Percentiles rank a stretch among this genome's conserved stretches.
Evolutionary conservation across 1,140 invertebrate species (phyloP).

Genomic region (Drosophila kepulauana): DNA sequence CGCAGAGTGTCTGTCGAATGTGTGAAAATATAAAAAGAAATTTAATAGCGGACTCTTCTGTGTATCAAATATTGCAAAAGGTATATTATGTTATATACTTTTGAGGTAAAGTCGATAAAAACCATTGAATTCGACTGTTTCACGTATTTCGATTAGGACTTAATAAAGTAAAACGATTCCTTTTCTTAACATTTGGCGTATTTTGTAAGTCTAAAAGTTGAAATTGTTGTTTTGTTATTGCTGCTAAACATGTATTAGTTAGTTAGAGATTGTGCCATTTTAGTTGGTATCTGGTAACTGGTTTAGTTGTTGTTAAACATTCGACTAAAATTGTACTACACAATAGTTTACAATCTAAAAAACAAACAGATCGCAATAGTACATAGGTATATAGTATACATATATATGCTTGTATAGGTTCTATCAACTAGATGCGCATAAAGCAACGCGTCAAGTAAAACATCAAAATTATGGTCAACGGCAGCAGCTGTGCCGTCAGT

Average conservation of each 20-base stretch:
- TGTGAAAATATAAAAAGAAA: not conserved
- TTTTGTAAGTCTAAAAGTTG: constrained; percentile 75
- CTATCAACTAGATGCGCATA: constrained; percentile 67
- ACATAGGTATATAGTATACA: constrained; percentile 55
- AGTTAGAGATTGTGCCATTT: constrained; percentile 67
- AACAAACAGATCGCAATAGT: constrained; percentile 64
- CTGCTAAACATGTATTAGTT: constrained; percentile 61
- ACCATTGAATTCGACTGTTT: not conserved
- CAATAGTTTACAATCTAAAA: constrained; percentile 68
- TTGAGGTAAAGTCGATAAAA: not conserved
- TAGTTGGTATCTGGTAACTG: constrained; percentile 32
- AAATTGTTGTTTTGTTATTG: constrained; percentile 53
- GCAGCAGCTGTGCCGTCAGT: constrained; percentile 69
- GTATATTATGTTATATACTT: not conserved
- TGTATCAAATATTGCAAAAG: not conserved
- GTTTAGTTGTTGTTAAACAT: constrained; percentile 66
- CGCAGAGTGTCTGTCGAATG: constrained; percentile 15
- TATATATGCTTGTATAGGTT: constrained; percentile 51
- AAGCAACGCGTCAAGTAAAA: constrained; percentile 75
- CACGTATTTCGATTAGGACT: not conserved
- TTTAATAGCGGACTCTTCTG: not conserved
- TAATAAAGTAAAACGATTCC: constrained; percentile 52
- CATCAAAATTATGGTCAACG: constrained; percentile 79
- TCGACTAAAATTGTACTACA: constrained; percentile 73
- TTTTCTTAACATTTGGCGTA: constrained; percentile 70